Percentiles rank a stretch among this genome's conserved stretches.
Evolutionary conservation across 92 coral and sea anemone genomes (phyloP).

Genomic region (Nematostella vectensis): DNA sequence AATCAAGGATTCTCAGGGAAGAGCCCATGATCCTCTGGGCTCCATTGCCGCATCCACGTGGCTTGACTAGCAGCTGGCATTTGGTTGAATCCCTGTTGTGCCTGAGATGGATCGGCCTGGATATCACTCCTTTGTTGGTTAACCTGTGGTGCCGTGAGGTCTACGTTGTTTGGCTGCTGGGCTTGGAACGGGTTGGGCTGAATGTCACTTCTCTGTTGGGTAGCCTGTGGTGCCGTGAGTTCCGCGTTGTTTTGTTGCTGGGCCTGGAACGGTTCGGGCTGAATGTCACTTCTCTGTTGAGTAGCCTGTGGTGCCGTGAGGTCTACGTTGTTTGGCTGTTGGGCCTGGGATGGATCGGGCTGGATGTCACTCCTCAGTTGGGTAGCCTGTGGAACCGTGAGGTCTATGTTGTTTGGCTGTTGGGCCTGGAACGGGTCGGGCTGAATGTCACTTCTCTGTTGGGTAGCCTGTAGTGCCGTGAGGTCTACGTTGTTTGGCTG

Average conservation of each 20-base stretch:
- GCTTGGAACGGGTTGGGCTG: constrained; percentile 10
- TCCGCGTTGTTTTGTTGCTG: too few species aligned
- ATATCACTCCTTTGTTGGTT: constrained; percentile 30
- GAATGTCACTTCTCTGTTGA: constrained; percentile 46
- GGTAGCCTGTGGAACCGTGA: constrained; percentile 35
- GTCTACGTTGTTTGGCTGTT: constrained; percentile 5
- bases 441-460: constrained; percentile 42
- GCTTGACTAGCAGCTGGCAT: constrained; percentile 25
- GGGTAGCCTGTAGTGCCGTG: constrained; percentile 40
- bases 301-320: constrained; percentile 38
- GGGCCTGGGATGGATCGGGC: constrained; percentile 4
- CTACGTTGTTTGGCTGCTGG: constrained; percentile 5
- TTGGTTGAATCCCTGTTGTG: constrained; percentile 26
- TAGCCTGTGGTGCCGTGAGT: constrained; percentile 38
- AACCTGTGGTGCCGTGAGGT: too few species aligned
- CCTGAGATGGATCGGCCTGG: constrained; percentile 15
- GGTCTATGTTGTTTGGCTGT: too few species aligned
- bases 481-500: constrained; percentile 7
- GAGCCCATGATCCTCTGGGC: constrained; percentile 41
- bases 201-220: constrained; percentile 44
- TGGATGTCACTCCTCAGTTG: constrained; percentile 44
- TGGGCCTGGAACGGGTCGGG: constrained; percentile 3
- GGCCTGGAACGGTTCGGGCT: constrained; percentile 5
- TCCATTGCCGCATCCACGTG: constrained; percentile 15
- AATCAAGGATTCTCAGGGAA: constrained; percentile 60